Evolutionary conservation across 2,888 invertebrate genomes (phyloP).

Genomic region (Tryphoninae sp.): DNA sequence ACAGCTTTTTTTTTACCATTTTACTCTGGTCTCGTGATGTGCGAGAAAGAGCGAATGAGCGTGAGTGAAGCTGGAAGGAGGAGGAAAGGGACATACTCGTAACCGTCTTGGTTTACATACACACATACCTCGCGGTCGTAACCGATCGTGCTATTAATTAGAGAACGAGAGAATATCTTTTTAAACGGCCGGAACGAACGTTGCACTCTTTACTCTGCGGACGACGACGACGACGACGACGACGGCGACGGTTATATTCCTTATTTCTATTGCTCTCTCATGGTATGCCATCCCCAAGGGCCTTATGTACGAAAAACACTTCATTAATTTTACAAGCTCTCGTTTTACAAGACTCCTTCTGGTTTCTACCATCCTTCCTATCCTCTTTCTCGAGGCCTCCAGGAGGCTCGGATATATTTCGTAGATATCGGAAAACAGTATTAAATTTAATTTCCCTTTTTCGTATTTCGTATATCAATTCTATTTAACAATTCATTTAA

Average conservation of each 20-base stretch:
- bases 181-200: conserved; percentile 34
- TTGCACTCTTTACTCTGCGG: conserved; percentile 6
- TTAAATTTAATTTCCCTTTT: no score
- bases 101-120: conserved; percentile 49
- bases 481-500: neutral
- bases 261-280: neutral
- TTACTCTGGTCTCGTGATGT: conserved; percentile 4
- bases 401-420: neutral
- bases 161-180: conserved; percentile 55
- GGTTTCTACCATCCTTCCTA: neutral
- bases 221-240: conserved; percentile 27
- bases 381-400: neutral
- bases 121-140: conserved; percentile 44
- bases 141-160: conserved; percentile 59
- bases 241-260: conserved; percentile 16
- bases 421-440: no score
- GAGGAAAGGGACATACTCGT: conserved; percentile 33
- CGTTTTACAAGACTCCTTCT: conserved; percentile 20
- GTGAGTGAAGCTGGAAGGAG: neutral
- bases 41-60: neutral
- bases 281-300: neutral
- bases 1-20: conserved; percentile 11
- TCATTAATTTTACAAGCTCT: conserved; percentile 45
- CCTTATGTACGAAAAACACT: conserved; percentile 36
- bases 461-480: neutral